phyloP scores from a whole-genome alignment of 2,113 vertebrate species.

The Aramus guarauna region DNA sequence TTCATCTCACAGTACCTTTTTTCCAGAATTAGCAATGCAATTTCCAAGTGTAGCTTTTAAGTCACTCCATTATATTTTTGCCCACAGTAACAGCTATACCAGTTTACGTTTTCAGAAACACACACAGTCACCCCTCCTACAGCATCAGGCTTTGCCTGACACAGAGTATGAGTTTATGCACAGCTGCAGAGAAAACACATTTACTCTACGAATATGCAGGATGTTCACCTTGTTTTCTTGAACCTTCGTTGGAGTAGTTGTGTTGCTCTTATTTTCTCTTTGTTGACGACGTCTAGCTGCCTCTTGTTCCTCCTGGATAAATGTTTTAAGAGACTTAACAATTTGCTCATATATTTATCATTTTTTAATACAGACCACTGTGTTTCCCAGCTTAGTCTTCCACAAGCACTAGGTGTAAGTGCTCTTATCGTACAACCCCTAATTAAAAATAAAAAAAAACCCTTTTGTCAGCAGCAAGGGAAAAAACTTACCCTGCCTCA shows the following conservation, averaged over 20 bases:
- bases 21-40: background rate
- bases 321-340: no score
- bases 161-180: accelerated
- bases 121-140: background rate
- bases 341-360: background rate
- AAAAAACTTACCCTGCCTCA: background rate
- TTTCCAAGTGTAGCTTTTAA: background rate
- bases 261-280: constrained; percentile 93
- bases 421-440: background rate
- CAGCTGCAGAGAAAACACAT: background rate
- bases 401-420: background rate
- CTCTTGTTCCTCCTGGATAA: constrained; percentile 93
- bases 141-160: background rate
- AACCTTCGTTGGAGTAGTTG: constrained; percentile 91
- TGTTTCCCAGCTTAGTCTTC: background rate
- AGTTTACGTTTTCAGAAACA: background rate
- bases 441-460: background rate
- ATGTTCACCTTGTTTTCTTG: constrained; percentile 84
- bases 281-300: constrained; percentile 91
- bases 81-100: background rate
- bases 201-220: background rate
- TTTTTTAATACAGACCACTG: background rate
- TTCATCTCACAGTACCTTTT: background rate
- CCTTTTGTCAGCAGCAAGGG: background rate
- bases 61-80: background rate